phyloP scores from a whole-genome alignment of 2,888 invertebrate species.

The Drosophila hamatofila region DNA sequence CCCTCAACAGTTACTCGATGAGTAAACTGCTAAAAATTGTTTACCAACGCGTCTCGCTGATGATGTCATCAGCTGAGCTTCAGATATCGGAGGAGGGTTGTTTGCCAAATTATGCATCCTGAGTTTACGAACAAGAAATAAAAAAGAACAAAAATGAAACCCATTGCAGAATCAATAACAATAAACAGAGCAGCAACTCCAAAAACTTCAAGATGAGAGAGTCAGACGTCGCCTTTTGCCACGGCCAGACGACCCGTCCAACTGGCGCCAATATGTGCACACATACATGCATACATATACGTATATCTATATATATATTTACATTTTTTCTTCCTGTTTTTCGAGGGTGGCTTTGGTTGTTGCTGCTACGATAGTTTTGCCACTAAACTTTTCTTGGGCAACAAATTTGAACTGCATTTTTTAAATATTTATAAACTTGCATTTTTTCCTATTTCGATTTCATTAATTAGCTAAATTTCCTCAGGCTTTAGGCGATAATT shows the following conservation, averaged over 20 bases:
- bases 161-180: slow-evolving; percentile 67
- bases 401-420: not conserved
- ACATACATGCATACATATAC: not conserved
- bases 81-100: slow-evolving; percentile 39
- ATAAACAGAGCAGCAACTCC: slow-evolving; percentile 55
- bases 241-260: slow-evolving; percentile 68
- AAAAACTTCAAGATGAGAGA: slow-evolving; percentile 47
- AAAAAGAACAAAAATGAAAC: not conserved
- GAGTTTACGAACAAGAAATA: slow-evolving; percentile 18
- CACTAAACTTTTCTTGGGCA: slow-evolving; percentile 33
- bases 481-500: slow-evolving; percentile 35
- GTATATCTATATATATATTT: not conserved
- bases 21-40: slow-evolving; percentile 50
- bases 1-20: slow-evolving; percentile 13
- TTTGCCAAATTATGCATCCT: slow-evolving; percentile 71
- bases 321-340: slow-evolving; percentile 33
- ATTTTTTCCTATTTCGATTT: not conserved
- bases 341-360: slow-evolving; percentile 27
- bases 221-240: slow-evolving; percentile 54
- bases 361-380: slow-evolving; percentile 45
- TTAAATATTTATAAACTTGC: not conserved
- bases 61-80: slow-evolving; percentile 58
- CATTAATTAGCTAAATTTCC: slow-evolving; percentile 34
- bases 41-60: slow-evolving; percentile 53
- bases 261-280: slow-evolving; percentile 62